Evolutionary conservation across 1,140 invertebrate species (phyloP), one percentile per base, ranked within the genome.

Genomic region (Mya arenaria): DNA sequence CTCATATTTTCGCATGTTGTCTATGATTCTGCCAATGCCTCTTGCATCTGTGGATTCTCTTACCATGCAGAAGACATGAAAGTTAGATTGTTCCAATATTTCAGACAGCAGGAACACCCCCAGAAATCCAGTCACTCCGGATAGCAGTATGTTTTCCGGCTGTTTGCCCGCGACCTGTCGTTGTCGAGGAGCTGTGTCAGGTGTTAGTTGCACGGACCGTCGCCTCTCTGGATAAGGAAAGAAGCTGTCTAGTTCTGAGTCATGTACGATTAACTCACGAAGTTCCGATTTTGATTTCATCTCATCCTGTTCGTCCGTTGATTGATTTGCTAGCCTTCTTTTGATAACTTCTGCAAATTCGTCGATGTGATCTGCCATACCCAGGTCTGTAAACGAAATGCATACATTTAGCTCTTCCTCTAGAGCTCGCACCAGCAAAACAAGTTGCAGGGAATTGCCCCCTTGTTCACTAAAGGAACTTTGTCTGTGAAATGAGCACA

Each of bases 121-220:
- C 5, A 88, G 79, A 37, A 88, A 88, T 8, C 87, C 87, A 25
- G 87, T 88, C 8, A 84, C 87, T n/a, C 87, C 87, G 32, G 87
- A 88, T 25, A 87, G 72, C 25, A 87, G 55, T 23, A 86, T 84
- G 41, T 86, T 88, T 63, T 56, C 77, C 30, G 85, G 87, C 69
- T 81, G 60, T 32, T 68, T 81, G 10, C 69, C 25, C 0, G 19
- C 19, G 25, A 44, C 73, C 4, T 30, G 41, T 73, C 78, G 84
- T 2, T 60, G 23, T 44, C 66, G 25, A 10, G 39, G 65, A 8
- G 82, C 28, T 5, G 72, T 65, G 23, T 81, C 52, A 56, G 83
- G 69, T 6, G 72, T 62, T 34, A 86, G 83, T 30, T 84, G 77
- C 8, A 85, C 69, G 17, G 81, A 81, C 37, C 83, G 52, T 34